These are phyloP conservation scores for Eristalis tenax DNA, from an alignment of 2,888 invertebrate genomes.

Conservation along the genomic window DNA sequence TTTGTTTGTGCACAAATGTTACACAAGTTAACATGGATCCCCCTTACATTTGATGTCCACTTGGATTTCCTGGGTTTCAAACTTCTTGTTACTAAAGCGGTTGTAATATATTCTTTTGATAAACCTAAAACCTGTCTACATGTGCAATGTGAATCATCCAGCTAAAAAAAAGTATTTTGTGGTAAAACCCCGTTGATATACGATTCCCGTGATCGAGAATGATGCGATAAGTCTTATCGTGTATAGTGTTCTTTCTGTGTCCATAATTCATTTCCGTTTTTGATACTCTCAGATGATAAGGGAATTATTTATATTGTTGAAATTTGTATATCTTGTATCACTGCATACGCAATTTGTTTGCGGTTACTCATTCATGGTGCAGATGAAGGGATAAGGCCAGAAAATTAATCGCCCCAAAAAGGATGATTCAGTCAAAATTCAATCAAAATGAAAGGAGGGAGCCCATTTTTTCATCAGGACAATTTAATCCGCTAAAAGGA, in stretches of 20 bases:
- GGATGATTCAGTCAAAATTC: not conserved
- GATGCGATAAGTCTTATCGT: too few relatives aligned
- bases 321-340: not conserved
- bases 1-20: too few relatives aligned
- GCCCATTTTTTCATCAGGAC: not conserved
- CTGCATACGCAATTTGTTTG: not conserved
- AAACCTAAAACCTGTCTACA: too few relatives aligned
- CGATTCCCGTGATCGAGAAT: too few relatives aligned
- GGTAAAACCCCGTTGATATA: too few relatives aligned
- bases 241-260: not conserved
- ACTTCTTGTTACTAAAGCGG: too few relatives aligned
- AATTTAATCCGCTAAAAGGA: not conserved
- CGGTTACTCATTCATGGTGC: not conserved
- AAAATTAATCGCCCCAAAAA: not conserved
- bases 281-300: not conserved
- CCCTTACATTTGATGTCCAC: too few relatives aligned
- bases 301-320: not conserved
- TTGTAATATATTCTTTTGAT: too few relatives aligned
- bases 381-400: not conserved
- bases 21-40: too few relatives aligned
- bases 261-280: not conserved
- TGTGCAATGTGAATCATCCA: too few relatives aligned
- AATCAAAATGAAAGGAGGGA: not conserved
- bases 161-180: too few relatives aligned
- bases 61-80: too few relatives aligned